Evolutionary conservation across 2,797 vertebrate species (phyloP).

Genomic region (Enteromius trimaculatus): DNA sequence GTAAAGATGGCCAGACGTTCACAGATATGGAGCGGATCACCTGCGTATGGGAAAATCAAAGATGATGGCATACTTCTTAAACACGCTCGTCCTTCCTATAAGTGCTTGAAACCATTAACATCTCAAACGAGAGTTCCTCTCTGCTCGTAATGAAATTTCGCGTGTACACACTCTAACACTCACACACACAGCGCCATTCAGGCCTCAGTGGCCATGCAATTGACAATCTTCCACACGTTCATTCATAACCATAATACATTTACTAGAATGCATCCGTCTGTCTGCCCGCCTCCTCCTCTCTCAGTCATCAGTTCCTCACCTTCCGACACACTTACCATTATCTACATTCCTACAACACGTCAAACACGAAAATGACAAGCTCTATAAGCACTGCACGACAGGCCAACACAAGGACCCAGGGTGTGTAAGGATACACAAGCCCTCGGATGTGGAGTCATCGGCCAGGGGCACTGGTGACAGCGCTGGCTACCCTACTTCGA

Average conservation of each 20-base stretch:
- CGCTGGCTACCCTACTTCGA: neutral
- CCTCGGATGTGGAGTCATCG: neutral
- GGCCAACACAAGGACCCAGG: neutral
- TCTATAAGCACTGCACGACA: constrained; percentile 7
- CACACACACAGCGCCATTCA: neutral
- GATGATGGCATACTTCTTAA: constrained; percentile 1
- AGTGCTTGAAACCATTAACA: constrained; percentile 35
- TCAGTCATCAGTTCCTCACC: constrained; percentile 28
- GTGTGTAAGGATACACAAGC: neutral
- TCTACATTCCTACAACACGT: constrained; percentile 54
- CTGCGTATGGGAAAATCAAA: constrained; percentile 20
- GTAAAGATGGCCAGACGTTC: neutral
- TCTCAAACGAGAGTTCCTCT: constrained; percentile 13
- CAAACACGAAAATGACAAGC: constrained; percentile 42
- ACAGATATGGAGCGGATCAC: neutral
- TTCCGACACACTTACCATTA: constrained; percentile 46
- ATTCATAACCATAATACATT: constrained; percentile 40
- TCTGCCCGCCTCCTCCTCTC: constrained; percentile 24
- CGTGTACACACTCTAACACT: constrained; percentile 18
- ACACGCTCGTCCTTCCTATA: neutral
- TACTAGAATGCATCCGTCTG: constrained; percentile 11
- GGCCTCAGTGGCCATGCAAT: neutral
- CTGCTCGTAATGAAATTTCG: constrained; percentile 37
- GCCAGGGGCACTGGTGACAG: neutral
- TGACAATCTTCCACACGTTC: constrained; percentile 20